Evolutionary conservation across 2,888 invertebrate genomes (phyloP).

Genomic region (Phymatocera aterrima): DNA sequence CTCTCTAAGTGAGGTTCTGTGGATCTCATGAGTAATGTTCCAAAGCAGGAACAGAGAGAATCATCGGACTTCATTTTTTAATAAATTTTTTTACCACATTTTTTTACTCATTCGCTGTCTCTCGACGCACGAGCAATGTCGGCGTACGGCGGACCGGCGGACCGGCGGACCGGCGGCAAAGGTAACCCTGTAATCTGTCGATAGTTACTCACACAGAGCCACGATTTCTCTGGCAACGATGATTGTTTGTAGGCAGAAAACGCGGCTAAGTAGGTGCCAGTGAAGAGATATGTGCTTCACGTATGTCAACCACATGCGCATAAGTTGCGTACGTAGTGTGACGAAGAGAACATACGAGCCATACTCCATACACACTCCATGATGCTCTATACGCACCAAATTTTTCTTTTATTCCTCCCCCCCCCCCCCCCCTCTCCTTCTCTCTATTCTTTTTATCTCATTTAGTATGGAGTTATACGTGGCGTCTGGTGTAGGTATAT

Average conservation of each 20-base stretch:
- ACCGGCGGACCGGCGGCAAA: constrained; percentile 50
- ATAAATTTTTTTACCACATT: background rate
- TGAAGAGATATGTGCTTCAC: constrained; percentile 28
- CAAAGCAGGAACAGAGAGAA: background rate
- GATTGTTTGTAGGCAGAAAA: constrained; percentile 49
- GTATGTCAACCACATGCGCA: background rate
- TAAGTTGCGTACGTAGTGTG: background rate
- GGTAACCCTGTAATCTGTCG: constrained; percentile 57
- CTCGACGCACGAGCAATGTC: constrained; percentile 10
- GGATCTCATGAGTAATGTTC: constrained; percentile 3
- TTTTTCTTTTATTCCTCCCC: too few species aligned
- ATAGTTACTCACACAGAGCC: constrained; percentile 49
- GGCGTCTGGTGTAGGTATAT: background rate
- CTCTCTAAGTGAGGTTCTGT: background rate
- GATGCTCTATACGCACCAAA: constrained; percentile 11
- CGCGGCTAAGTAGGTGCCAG: constrained; percentile 48
- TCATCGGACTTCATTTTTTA: constrained; percentile 11
- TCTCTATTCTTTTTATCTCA: background rate
- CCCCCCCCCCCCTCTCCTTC: too few species aligned
- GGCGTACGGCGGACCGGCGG: background rate
- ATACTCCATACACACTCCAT: too few species aligned
- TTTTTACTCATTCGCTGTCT: background rate
- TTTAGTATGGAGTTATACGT: background rate
- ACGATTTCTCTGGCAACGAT: constrained; percentile 46
- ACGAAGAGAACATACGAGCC: too few species aligned